phyloP scores from a whole-genome alignment of 2,888 invertebrate species.

The Orthosia incerta region DNA sequence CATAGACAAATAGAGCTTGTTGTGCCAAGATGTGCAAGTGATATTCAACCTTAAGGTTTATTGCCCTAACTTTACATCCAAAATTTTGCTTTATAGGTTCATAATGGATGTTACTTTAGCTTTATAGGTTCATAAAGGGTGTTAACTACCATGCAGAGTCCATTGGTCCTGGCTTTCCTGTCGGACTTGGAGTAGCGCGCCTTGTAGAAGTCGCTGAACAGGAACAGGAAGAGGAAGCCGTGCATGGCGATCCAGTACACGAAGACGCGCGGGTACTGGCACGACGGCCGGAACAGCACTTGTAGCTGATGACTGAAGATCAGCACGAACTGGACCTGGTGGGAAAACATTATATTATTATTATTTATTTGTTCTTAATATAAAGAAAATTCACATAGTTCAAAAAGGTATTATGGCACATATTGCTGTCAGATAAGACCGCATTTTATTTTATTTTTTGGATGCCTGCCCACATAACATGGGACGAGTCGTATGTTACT shows the following conservation, averaged over 20 bases:
- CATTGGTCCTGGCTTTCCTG: conserved; percentile 79
- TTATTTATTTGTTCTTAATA: too few relatives aligned
- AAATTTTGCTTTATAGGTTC: neutral
- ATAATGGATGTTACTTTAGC: neutral
- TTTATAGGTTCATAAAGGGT: neutral
- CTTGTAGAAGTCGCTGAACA: conserved; percentile 99
- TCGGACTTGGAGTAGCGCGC: conserved; percentile 92
- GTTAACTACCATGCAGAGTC: conserved; percentile 93
- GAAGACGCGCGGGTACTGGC: conserved; percentile 97
- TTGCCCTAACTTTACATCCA: neutral
- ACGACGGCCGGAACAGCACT: conserved; percentile 96
- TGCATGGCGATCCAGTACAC: conserved; percentile 98
- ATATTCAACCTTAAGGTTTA: neutral
- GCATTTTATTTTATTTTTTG: too few relatives aligned
- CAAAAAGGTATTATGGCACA: too few relatives aligned
- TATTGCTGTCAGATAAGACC: too few relatives aligned
- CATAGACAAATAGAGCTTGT: too few relatives aligned
- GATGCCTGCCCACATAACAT: too few relatives aligned
- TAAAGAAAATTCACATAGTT: too few relatives aligned
- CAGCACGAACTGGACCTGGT: conserved; percentile 97
- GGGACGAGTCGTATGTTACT: too few relatives aligned
- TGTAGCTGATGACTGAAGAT: conserved; percentile 98
- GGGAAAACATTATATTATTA: neutral
- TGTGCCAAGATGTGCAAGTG: too few relatives aligned
- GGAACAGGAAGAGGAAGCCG: conserved; percentile 97